Evolutionary conservation across 2,888 invertebrate genomes (phyloP), one percentile per base, ranked within the genome.

Genomic region (Agonopterix subpropinquella): DNA sequence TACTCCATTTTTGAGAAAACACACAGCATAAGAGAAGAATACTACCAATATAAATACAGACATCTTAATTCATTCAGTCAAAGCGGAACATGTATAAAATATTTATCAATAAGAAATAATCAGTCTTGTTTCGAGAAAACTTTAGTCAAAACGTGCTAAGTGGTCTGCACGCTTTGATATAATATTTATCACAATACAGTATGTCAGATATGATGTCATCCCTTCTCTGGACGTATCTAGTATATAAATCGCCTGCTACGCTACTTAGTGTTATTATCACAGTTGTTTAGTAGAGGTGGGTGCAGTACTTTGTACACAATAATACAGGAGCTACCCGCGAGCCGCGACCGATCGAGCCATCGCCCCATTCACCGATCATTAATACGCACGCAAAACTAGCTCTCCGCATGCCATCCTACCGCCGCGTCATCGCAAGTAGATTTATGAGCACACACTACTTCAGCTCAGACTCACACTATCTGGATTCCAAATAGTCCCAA

Each of bases 181-280:
- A 76, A 73, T 65, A 77, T 75, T 28, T 83, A 86, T 87, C 85
- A 88, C 86, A 87, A 82, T 86, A 88, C 87, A 89, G 74, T 86
- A 88, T 88, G 89, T 88, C 87, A 89, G 89, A 89, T 89, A 89
- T 89, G 89, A 80, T 89, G 89, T 85, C 89, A 88, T 89, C 87
- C 89, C 87, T 89, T 89, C 88, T 80, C 82, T 83, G 89, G 89
- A 89, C 89, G 85, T 84, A 83, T 84, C 85, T 87, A 87, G 84
- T 82, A 83, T 85, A 86, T 84, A 85, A 86, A 85, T 86, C 82
- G 84, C 88, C 88, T 86, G 87, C 88, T 89, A 74, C 28, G 86
- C 89, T 89, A 89, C 89, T 89, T 89, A 89, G 89, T 88, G 87
- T 88, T 89, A 89, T 87, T 89, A 89, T 89, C 89, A 89, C 89